Percentiles rank a stretch among this genome's conserved stretches.
Evolutionary conservation across 2,888 invertebrate species (phyloP).

Genomic region (Resseliella maxima): DNA sequence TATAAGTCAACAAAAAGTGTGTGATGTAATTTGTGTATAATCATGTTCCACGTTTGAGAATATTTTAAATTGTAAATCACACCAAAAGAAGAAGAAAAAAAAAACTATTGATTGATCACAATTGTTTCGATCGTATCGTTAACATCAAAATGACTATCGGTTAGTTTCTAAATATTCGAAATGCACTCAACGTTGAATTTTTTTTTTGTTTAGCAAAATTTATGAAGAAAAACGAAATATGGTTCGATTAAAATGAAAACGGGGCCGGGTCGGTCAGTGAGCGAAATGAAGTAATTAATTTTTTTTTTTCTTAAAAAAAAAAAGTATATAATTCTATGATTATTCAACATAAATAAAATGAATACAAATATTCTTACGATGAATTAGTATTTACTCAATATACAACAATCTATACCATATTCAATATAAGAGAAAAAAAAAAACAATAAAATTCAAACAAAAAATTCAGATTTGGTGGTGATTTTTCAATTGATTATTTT

Average conservation of each 20-base stretch:
- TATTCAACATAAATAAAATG: neutral
- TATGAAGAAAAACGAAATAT: neutral
- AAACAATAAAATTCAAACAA: neutral
- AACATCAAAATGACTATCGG: neutral
- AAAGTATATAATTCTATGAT: slow-evolving; percentile 10
- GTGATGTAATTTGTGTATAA: slow-evolving; percentile 23
- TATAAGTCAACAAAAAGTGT: too few species aligned
- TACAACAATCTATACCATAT: slow-evolving; percentile 31
- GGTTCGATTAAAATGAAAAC: neutral
- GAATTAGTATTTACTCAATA: slow-evolving; percentile 28
- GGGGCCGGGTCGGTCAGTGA: slow-evolving; percentile 1
- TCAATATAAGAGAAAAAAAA: slow-evolving; percentile 31
- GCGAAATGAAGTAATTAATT: slow-evolving; percentile 5
- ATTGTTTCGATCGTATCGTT: neutral
- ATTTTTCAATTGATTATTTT: slow-evolving; percentile 4
- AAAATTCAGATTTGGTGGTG: slow-evolving; percentile 27
- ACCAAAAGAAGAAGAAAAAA: neutral
- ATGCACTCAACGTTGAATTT: neutral
- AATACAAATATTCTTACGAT: neutral
- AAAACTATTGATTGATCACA: neutral
- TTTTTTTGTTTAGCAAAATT: neutral
- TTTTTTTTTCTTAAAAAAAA: neutral
- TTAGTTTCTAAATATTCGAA: neutral
- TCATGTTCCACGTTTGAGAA: neutral
- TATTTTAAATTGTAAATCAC: neutral